Percentiles rank a stretch among this genome's conserved stretches.
phyloP scores from a whole-genome alignment of 2,797 vertebrate species.

The Botia almorhae region DNA sequence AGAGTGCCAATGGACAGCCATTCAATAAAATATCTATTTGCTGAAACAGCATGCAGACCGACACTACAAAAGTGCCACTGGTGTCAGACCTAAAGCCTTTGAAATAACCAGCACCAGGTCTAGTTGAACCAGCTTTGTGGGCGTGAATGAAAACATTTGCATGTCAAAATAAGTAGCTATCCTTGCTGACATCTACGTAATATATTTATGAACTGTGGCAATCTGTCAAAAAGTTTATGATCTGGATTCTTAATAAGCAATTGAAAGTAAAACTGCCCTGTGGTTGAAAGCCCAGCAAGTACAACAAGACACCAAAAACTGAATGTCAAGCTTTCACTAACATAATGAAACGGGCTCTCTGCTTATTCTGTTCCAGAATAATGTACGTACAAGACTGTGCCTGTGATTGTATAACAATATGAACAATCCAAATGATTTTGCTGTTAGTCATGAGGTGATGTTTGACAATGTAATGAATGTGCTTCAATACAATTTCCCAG shows the following conservation, averaged over 20 bases:
- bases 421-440: conserved; percentile 13
- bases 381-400: background rate
- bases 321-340: background rate
- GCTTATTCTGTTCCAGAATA: background rate
- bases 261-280: background rate
- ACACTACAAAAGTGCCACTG: conserved; percentile 18
- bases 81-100: background rate
- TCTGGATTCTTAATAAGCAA: background rate
- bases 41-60: conserved; percentile 28
- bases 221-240: background rate
- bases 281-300: background rate
- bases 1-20: conserved; percentile 11
- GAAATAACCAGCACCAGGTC: background rate
- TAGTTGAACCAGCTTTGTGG: background rate
- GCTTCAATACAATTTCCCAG: no score
- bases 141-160: background rate
- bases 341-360: background rate
- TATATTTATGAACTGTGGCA: background rate
- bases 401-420: background rate
- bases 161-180: background rate
- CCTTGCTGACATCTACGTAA: background rate
- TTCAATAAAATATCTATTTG: conserved; percentile 23
- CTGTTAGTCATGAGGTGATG: background rate
- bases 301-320: background rate
- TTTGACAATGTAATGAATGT: background rate